Percentiles rank a stretch among this genome's conserved stretches.
These are phyloP conservation scores for Cynodonichthys magdalenae DNA, from an alignment of 2,797 vertebrate genomes.

Conservation along the genomic window DNA sequence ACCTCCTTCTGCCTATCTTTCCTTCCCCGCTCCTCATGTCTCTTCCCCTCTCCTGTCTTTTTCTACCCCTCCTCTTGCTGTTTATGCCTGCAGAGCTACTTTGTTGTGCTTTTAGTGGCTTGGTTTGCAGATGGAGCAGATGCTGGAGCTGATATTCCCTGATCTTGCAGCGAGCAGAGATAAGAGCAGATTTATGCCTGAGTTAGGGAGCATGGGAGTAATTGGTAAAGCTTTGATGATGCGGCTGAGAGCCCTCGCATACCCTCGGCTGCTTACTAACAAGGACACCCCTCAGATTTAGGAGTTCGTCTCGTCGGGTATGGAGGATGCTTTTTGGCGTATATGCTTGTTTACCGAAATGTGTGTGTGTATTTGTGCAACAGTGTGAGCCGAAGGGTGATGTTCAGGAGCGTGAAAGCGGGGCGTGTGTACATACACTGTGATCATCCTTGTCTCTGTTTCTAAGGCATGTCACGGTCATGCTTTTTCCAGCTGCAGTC, in stretches of 20 bases:
- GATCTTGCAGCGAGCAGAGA: slow-evolving; percentile 75
- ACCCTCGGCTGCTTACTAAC: slow-evolving; percentile 76
- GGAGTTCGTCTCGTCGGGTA: slow-evolving; percentile 60
- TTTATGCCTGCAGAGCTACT: slow-evolving; percentile 77
- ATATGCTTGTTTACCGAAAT: slow-evolving; percentile 30
- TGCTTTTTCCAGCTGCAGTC: not conserved
- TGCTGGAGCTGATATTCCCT: slow-evolving; percentile 75
- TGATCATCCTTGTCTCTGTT: slow-evolving; percentile 40
- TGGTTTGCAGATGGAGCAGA: slow-evolving; percentile 78
- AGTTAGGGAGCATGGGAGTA: slow-evolving; percentile 76
- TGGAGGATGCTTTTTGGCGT: slow-evolving; percentile 36
- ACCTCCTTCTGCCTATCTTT: slow-evolving; percentile 36
- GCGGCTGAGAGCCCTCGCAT: slow-evolving; percentile 67
- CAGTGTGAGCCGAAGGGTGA: slow-evolving; percentile 5
- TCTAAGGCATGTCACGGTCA: slow-evolving; percentile 39
- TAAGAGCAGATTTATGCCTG: slow-evolving; percentile 82
- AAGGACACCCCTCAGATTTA: slow-evolving; percentile 73
- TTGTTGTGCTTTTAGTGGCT: slow-evolving; percentile 79
- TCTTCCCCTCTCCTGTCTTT: slow-evolving; percentile 33
- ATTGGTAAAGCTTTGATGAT: slow-evolving; percentile 80
- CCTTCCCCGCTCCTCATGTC: slow-evolving; percentile 33
- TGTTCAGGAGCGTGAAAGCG: slow-evolving; percentile 1
- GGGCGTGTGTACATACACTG: slow-evolving; percentile 21
- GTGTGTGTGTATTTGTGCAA: slow-evolving; percentile 39
- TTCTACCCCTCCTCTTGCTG: slow-evolving; percentile 64